A percentile compares a stretch with the other conserved stretches of the same genome.
phyloP scores from a whole-genome alignment of 2,888 invertebrate species.

The Drosophila nigricruria region DNA sequence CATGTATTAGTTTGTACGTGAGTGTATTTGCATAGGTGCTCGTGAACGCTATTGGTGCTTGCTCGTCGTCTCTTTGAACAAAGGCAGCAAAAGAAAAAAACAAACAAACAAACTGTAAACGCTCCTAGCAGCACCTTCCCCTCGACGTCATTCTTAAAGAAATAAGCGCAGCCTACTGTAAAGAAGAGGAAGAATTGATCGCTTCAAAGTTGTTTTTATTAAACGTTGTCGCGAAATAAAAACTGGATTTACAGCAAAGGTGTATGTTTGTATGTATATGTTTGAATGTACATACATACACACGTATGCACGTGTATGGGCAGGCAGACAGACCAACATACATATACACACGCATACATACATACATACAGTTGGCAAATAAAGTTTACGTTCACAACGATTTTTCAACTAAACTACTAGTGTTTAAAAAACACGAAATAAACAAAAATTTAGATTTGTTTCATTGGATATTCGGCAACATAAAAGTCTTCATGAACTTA shows the following conservation, averaged over 20 bases:
- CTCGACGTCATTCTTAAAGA: constrained; percentile 1
- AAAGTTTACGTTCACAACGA: too few relatives aligned
- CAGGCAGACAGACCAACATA: background rate
- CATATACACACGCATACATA: background rate
- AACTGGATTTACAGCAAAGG: constrained; percentile 52
- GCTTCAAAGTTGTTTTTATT: constrained; percentile 36
- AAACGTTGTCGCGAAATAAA: constrained; percentile 45
- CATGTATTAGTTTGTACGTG: background rate
- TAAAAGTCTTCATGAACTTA: too few relatives aligned
- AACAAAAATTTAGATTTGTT: too few relatives aligned
- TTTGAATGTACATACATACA: background rate
- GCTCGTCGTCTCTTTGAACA: constrained; percentile 2
- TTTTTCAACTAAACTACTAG: too few relatives aligned
- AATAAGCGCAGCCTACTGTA: constrained; percentile 19
- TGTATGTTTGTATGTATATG: background rate
- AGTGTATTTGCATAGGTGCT: background rate
- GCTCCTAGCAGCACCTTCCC: constrained; percentile 39
- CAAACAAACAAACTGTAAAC: constrained; percentile 40
- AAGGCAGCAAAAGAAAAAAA: constrained; percentile 5
- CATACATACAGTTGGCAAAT: too few relatives aligned
- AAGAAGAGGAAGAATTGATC: constrained; percentile 35
- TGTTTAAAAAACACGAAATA: too few relatives aligned
- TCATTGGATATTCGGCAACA: too few relatives aligned
- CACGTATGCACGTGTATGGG: background rate
- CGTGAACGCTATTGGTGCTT: background rate